These are phyloP conservation scores for Chondrosia reniformis DNA, from an alignment of 37 sponge, comb jelly and placozoan genomes.

Conservation along the genomic window DNA sequence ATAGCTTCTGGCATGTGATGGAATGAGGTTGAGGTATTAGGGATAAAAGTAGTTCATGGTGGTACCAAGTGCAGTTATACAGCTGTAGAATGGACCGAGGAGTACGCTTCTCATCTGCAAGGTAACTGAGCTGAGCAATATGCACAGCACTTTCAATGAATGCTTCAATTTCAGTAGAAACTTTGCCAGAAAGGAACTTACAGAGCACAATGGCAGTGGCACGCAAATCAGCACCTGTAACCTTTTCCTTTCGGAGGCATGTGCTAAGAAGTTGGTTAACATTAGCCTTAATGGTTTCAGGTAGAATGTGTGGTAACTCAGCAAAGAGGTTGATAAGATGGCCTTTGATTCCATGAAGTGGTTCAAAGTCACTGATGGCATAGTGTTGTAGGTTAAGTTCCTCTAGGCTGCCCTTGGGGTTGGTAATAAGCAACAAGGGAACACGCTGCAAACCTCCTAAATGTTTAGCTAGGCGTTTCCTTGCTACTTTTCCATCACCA, in stretches of 20 bases:
- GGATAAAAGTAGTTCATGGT: conserved; percentile 20
- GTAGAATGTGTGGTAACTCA: conserved; percentile 21
- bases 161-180: background rate
- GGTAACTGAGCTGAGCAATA: conserved; percentile 22
- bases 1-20: background rate
- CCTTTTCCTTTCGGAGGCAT: conserved; percentile 9
- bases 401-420: conserved; percentile 13
- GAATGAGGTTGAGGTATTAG: background rate
- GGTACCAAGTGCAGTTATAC: conserved; percentile 35
- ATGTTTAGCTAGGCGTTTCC: background rate
- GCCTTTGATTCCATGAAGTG: conserved; percentile 36
- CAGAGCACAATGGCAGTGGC: conserved; percentile 15
- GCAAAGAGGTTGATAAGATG: conserved; percentile 23
- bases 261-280: background rate
- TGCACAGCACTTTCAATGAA: conserved; percentile 2
- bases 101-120: background rate
- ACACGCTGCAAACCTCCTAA: conserved; percentile 34
- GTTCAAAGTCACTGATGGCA: conserved; percentile 35
- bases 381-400: conserved; percentile 23
- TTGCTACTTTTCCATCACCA: background rate
- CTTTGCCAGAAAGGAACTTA: background rate
- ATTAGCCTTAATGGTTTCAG: conserved; percentile 12
- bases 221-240: conserved; percentile 26
- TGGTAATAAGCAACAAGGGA: conserved; percentile 19
- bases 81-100: conserved; percentile 21